A percentile compares a stretch with the other conserved stretches of the same genome.
These are phyloP conservation scores for Clitarchus hookeri DNA, from an alignment of 2,888 invertebrate species.

Conservation along the genomic window DNA sequence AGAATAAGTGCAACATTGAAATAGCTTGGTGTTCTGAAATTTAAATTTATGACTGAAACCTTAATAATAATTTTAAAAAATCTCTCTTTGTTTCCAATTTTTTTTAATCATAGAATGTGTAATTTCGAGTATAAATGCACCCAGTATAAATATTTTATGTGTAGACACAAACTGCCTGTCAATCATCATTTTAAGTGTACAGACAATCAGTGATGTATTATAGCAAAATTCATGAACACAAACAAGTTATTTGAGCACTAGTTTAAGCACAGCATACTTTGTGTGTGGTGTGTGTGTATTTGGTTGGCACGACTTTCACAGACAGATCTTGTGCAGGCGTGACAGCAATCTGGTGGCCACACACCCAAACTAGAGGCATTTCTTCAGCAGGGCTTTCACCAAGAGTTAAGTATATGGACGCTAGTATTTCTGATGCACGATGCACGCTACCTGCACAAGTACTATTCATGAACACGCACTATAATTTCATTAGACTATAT, in stretches of 20 bases:
- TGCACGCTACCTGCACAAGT: constrained; percentile 9
- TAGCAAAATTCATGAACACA: background rate
- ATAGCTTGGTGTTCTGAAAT: too few relatives aligned
- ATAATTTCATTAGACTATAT: background rate
- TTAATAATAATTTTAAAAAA: too few relatives aligned
- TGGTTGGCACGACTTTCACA: constrained; percentile 38
- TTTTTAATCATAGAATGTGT: background rate
- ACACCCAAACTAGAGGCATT: constrained; percentile 22
- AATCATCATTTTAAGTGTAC: background rate
- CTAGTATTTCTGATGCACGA: background rate
- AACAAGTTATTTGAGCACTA: background rate
- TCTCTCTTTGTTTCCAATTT: background rate
- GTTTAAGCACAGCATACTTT: background rate
- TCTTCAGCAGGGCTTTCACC: background rate
- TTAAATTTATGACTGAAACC: too few relatives aligned
- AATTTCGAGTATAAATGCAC: background rate
- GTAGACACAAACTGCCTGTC: background rate
- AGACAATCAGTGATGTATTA: background rate
- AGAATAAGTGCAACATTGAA: too few relatives aligned
- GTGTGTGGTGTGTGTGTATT: constrained; percentile 34
- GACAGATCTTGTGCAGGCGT: constrained; percentile 37
- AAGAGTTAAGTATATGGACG: background rate
- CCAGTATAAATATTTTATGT: background rate
- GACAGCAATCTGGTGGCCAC: constrained; percentile 31
- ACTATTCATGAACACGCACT: background rate